A percentile compares a stretch with the other conserved stretches of the same genome.
Conservation (phyloP, 1,140 invertebrate genomes). For the Musca domestica region DNA sequence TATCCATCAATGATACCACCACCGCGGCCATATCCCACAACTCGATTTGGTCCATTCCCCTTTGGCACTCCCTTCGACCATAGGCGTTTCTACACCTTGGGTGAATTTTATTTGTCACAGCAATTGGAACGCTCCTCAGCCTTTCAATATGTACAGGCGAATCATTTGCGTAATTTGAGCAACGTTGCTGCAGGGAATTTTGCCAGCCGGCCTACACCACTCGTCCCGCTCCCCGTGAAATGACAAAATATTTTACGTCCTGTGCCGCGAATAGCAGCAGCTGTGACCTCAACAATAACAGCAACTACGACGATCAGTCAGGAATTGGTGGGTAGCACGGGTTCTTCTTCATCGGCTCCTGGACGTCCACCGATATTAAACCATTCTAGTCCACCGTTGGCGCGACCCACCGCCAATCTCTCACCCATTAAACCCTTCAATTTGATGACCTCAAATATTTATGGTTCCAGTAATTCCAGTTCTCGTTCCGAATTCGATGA, state of each 20-base stretch:
- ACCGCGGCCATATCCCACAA: constrained; percentile 20
- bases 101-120: constrained; percentile 48
- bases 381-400: not conserved
- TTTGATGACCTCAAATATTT: not conserved
- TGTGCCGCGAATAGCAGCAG: constrained; percentile 46
- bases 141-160: constrained; percentile 51
- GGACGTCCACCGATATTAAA: no score
- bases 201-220: constrained; percentile 29
- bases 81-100: constrained; percentile 45
- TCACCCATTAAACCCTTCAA: constrained; percentile 3
- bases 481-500: not conserved
- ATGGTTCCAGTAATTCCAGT: not conserved
- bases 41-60: constrained; percentile 33
- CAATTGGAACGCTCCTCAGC: constrained; percentile 49
- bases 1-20: not conserved
- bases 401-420: not conserved
- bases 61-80: constrained; percentile 44
- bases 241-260: constrained; percentile 51
- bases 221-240: constrained; percentile 39
- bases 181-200: constrained; percentile 40
- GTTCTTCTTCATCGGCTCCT: not conserved
- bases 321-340: not conserved
- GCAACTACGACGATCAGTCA: constrained; percentile 12
- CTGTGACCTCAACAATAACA: constrained; percentile 28
- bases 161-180: constrained; percentile 44